Evolutionary conservation across 2,888 invertebrate genomes (phyloP).

Genomic region (Drosophila tripunctata): DNA sequence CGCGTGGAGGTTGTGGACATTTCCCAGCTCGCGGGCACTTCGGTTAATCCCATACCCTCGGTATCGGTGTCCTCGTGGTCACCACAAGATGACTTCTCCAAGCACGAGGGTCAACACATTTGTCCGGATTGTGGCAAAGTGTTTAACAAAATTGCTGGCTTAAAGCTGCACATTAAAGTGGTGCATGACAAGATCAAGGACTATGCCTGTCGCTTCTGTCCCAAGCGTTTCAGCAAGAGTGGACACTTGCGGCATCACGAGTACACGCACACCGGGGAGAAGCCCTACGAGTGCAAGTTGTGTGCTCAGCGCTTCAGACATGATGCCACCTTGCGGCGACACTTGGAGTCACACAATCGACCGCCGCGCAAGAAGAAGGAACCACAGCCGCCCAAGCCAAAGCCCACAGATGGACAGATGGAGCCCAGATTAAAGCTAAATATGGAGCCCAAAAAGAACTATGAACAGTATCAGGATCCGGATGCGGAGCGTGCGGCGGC

Average conservation of each 20-base stretch:
- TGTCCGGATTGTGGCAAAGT: conserved; percentile 82
- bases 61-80: conserved; percentile 80
- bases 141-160: conserved; percentile 68
- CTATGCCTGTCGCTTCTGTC: conserved; percentile 81
- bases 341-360: conserved; percentile 76
- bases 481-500: conserved; percentile 72
- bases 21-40: conserved; percentile 78
- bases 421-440: conserved; percentile 31
- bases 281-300: conserved; percentile 79
- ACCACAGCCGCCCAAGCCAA: conserved; percentile 24
- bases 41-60: conserved; percentile 80
- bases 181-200: conserved; percentile 83
- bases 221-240: conserved; percentile 81
- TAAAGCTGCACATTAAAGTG: conserved; percentile 79
- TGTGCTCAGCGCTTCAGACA: conserved; percentile 82
- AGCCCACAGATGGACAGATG: neutral
- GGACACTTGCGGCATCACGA: conserved; percentile 83
- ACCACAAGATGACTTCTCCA: conserved; percentile 81
- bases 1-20: conserved; percentile 80
- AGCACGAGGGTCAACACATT: conserved; percentile 81
- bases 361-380: conserved; percentile 46
- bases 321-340: conserved; percentile 78
- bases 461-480: conserved; percentile 68
- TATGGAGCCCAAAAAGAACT: conserved; percentile 46
- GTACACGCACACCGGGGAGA: conserved; percentile 83